These are phyloP conservation scores for Conopomorpha cramerella DNA, from an alignment of 1,140 invertebrate genomes.

Conservation along the genomic window DNA sequence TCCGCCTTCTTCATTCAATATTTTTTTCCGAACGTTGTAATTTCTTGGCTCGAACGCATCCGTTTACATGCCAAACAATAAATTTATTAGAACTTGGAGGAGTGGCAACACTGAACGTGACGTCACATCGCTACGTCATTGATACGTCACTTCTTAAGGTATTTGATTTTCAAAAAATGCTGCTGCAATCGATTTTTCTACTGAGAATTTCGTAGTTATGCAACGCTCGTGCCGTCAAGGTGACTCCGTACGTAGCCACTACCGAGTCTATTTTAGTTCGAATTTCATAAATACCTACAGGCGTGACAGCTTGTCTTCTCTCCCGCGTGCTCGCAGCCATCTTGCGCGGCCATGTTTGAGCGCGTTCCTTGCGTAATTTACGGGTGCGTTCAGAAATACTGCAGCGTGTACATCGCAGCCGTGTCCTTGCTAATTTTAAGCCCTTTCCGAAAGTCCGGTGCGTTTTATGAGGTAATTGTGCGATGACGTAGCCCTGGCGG, in stretches of 20 bases:
- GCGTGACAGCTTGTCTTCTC: slow-evolving; percentile 51
- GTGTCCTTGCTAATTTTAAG: slow-evolving; percentile 57
- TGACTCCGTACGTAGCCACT: slow-evolving; percentile 47
- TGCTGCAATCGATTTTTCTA: slow-evolving; percentile 19
- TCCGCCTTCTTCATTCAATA: slow-evolving; percentile 54
- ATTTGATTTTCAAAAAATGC: slow-evolving; percentile 23
- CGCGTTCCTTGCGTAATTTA: slow-evolving; percentile 43
- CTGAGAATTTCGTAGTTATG: too few relatives aligned
- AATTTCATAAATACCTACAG: slow-evolving; percentile 59
- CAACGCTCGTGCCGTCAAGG: slow-evolving; percentile 45
- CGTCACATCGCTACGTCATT: slow-evolving; percentile 46
- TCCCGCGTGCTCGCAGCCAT: slow-evolving; percentile 42
- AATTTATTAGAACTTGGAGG: slow-evolving; percentile 54
- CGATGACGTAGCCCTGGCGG: slow-evolving; percentile 40
- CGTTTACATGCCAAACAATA: slow-evolving; percentile 61
- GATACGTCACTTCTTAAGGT: slow-evolving; percentile 38
- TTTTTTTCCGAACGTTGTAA: slow-evolving; percentile 58
- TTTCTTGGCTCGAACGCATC: slow-evolving; percentile 60
- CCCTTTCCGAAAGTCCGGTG: slow-evolving; percentile 45
- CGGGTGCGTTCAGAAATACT: too few relatives aligned
- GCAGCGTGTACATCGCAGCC: too few relatives aligned
- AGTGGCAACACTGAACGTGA: slow-evolving; percentile 41
- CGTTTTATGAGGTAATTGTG: slow-evolving; percentile 48
- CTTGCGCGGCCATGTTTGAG: slow-evolving; percentile 40
- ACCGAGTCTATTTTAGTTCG: slow-evolving; percentile 53